Evolutionary conservation across 2,797 vertebrate species (phyloP), one percentile per base, ranked within the genome.

Genomic region (Cirrhinus mrigala): DNA sequence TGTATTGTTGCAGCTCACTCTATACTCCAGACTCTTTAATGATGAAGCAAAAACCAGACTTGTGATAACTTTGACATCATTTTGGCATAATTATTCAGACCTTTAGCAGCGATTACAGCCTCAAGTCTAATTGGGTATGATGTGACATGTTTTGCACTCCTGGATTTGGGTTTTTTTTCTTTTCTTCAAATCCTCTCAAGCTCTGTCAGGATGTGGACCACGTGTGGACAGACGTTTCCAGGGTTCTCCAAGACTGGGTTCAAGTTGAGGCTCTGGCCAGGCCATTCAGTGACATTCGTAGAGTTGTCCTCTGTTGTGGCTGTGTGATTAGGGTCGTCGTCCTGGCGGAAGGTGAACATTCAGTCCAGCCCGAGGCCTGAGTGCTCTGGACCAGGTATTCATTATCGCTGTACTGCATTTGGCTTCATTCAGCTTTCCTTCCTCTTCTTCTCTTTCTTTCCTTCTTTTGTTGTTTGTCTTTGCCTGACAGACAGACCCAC

Each of bases 101-200:
- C 9, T 33, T 69, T 71, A 22, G 37, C 75, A 60, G 54, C 20
- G n/a, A 78, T 60, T 60, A 78, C 54, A 78, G 33, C 37, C 14
- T 76, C 33, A 37, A 37, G 33, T 18, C 18, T 22, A 3, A 52
- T 56, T n/a, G 29, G 29, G 73, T 76, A 56, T n/a, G 29, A 76
- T 76, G 74, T 76, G 29, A 56, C 11, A 54, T 33, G 74, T 37
- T 37, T 76, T 75, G 50, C 46, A 1, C 73, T 75, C 73, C 18
- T 75, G 27, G 48, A 11, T 75, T 33, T 54, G 2, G 16, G 27
- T 0, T 6, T 54, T 33, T 6, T 33, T 33, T 44, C 18, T 56
- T 56, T 20, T 37, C 3, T 33, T 22, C 9, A 33, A 27, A 56
- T 22, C 11, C 10, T 75, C 50, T 54, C 66, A 9, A 22, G 9